Evolutionary conservation across 1,140 invertebrate species (phyloP), one percentile per base, ranked within the genome.

Genomic region (Acromyrmex echinatior): DNA sequence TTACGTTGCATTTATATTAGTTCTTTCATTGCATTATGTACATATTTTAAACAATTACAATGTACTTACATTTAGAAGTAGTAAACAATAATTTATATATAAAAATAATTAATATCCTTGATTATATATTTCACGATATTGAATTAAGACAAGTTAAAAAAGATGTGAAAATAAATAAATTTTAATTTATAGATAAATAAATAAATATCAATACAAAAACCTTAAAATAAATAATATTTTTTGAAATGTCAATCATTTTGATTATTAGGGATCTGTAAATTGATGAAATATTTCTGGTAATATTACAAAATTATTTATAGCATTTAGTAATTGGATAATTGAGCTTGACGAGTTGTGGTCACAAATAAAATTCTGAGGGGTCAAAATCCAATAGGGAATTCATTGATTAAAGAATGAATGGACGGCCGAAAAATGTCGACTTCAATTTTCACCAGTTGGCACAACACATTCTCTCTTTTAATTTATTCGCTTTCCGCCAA

Each of bases 321-420:
- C 51, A 14, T 58, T 81, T 39, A 70, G 4, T 71, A 84, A 74
- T 35, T 7, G 31, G 25, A 84, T 81, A 73, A 73, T 81, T 81
- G 51, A 58, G 53, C 35, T 60, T 71, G 51, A 73, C 21, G 45
- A 80, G 25, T 10, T 56, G 39, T 73, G 51, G 56, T 71, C 45
- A 63, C 35, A 63, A 76, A 84, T 63, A 62, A 76, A 74, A 76
- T 84, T 74, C 70, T 74, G 70, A 84, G 56, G 18, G 60, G 4
- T n/a, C 45, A 35, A 84, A 84, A 74, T 76, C 31, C 80, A 62
- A 76, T 76, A 60, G 80, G 39, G 56, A 76, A 76, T 84, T 84
- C 70, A 84, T 84, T 84, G 56, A 84, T 84, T 84, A 84, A 84
- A 76, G 70, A 62, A 84, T 62, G 80, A 84, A 60, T 39, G 80